A percentile compares a stretch with the other conserved stretches of the same genome.
These are phyloP conservation scores for Lichenostomus cassidix DNA, from an alignment of 2,113 vertebrate genomes.

Conservation along the genomic window DNA sequence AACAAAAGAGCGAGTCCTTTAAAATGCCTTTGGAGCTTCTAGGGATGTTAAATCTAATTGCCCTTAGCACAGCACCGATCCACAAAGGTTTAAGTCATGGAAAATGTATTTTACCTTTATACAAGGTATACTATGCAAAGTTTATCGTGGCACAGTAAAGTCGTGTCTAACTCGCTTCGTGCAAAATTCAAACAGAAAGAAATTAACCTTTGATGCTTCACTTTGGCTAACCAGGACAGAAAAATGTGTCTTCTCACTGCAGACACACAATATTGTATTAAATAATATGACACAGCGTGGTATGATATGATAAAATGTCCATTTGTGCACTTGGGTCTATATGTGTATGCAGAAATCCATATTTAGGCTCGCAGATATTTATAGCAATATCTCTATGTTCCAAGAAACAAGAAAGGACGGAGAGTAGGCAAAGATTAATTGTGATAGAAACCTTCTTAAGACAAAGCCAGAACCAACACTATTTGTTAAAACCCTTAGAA, in stretches of 20 bases:
- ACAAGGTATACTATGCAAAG: constrained; percentile 68
- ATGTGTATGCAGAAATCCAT: background rate
- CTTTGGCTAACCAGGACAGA: constrained; percentile 58
- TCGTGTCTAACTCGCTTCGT: constrained; percentile 53
- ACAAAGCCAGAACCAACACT: background rate
- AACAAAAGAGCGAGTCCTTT: constrained; percentile 73
- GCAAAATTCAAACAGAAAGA: constrained; percentile 48
- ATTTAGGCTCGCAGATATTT: constrained; percentile 9
- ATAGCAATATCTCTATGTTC: background rate
- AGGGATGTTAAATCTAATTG: constrained; percentile 80
- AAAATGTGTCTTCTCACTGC: constrained; percentile 43
- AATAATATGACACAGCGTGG: background rate
- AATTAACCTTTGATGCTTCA: constrained; percentile 52
- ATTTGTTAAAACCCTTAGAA: background rate
- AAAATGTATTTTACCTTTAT: constrained; percentile 76
- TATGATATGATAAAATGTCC: background rate
- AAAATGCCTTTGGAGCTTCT: constrained; percentile 74
- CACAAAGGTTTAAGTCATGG: constrained; percentile 76
- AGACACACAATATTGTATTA: background rate
- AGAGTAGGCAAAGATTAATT: background rate
- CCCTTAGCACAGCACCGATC: constrained; percentile 62
- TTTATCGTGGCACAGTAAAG: constrained; percentile 69
- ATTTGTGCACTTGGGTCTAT: constrained; percentile 21
- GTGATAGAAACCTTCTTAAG: background rate
- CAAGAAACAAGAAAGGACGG: background rate